phyloP scores from a whole-genome alignment of 1,140 invertebrate genomes.

The Heliconius eleuchia region DNA sequence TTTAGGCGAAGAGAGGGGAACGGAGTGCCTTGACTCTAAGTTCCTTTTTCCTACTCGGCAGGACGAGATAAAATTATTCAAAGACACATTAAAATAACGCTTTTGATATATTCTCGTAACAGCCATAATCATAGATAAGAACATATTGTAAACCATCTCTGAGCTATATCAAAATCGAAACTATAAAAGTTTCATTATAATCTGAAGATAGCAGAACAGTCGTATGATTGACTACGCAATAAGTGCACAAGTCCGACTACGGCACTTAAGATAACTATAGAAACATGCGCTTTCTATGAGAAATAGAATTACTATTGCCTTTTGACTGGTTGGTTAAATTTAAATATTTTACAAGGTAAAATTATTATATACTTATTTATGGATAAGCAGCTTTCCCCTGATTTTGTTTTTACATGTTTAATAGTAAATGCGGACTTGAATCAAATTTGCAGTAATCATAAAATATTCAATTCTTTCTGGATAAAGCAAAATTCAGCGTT shows the following conservation, averaged over 20 bases:
- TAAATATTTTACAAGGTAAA: no score
- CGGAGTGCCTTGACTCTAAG: not conserved
- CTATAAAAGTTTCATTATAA: slow-evolving; percentile 79
- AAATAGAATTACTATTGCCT: not conserved
- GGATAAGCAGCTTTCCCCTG: no score
- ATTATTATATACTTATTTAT: no score
- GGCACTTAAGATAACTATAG: slow-evolving; percentile 45
- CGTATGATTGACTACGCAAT: slow-evolving; percentile 65
- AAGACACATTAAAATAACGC: not conserved
- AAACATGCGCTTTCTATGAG: slow-evolving; percentile 32
- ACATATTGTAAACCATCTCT: slow-evolving; percentile 22
- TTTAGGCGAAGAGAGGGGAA: not conserved
- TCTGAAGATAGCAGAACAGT: slow-evolving; percentile 73
- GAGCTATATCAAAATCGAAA: slow-evolving; percentile 56
- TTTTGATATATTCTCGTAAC: no score
- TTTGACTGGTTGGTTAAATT: no score
- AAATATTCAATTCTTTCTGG: not conserved
- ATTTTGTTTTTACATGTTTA: no score
- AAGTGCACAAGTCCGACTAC: slow-evolving; percentile 57
- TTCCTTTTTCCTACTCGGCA: not conserved
- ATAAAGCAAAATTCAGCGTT: not conserved
- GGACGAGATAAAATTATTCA: not conserved
- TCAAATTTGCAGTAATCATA: no score
- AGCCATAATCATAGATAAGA: not conserved
- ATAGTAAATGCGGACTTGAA: no score